phyloP scores from a whole-genome alignment of 2,113 vertebrate species.

The Trinectes maculatus region DNA sequence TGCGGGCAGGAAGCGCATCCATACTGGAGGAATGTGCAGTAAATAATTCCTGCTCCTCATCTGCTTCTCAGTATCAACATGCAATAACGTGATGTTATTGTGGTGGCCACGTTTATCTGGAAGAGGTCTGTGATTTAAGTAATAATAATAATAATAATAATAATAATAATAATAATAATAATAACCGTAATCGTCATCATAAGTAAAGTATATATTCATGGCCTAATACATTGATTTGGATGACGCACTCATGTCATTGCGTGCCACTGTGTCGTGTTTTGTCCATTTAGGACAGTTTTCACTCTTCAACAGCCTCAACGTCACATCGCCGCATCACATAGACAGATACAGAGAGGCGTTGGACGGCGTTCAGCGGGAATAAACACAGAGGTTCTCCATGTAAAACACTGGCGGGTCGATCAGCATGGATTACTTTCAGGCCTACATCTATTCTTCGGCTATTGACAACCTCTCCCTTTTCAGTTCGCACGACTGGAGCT shows the following conservation, averaged over 20 bases:
- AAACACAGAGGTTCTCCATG: slow-evolving; percentile 12
- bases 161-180: neutral
- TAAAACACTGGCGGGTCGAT: slow-evolving; percentile 58
- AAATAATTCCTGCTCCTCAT: slow-evolving; percentile 9
- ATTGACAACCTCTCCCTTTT: slow-evolving; percentile 85
- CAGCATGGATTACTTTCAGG: slow-evolving; percentile 68
- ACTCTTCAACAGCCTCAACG: neutral
- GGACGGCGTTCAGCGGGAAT: neutral
- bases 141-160: neutral
- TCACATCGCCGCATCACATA: neutral
- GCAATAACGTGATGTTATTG: neutral
- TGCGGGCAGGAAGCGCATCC: slow-evolving; percentile 5
- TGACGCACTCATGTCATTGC: slow-evolving; percentile 8
- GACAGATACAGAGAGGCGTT: neutral
- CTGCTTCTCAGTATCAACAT: slow-evolving; percentile 7
- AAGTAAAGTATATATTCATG: neutral
- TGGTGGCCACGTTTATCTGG: neutral
- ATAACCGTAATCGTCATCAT: neutral
- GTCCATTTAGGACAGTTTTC: neutral
- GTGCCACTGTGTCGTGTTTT: slow-evolving; percentile 3
- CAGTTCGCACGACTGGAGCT: slow-evolving; percentile 79
- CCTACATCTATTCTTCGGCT: slow-evolving; percentile 83
- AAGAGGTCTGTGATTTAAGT: neutral
- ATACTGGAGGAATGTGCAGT: slow-evolving; percentile 12
- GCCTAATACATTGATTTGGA: neutral